Evolutionary conservation across 2,888 invertebrate species (phyloP).

Genomic region (Sepiola atlantica): DNA sequence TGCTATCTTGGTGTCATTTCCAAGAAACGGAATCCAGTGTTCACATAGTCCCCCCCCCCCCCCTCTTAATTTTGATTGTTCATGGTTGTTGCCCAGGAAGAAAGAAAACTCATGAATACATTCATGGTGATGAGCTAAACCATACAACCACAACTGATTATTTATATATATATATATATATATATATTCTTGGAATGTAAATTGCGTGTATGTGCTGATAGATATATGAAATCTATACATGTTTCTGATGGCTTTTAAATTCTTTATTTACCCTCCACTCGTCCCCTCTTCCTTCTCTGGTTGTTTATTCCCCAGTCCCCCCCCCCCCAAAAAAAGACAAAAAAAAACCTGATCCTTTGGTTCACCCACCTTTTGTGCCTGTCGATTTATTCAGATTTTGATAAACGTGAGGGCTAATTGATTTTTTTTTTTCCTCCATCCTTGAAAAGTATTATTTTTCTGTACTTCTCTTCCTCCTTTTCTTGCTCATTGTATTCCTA

Average conservation of each 20-base stretch:
- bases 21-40: neutral
- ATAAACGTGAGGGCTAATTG: neutral
- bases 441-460: constrained; percentile 44
- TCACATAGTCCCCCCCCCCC: neutral
- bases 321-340: no score
- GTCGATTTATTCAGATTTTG: neutral
- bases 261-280: neutral
- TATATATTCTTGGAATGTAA: neutral
- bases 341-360: neutral
- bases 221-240: neutral
- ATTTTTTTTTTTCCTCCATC: neutral
- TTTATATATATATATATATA: neutral
- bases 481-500: constrained; percentile 36
- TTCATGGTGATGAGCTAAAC: neutral
- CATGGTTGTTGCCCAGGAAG: neutral
- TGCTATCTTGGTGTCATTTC: neutral
- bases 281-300: neutral
- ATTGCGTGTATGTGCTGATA: neutral
- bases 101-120: neutral
- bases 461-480: constrained; percentile 22
- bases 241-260: neutral
- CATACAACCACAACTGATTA: neutral
- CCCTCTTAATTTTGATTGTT: neutral
- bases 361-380: neutral
- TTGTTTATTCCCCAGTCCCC: neutral